Base-by-base conservation (phyloP, 1,140 invertebrate species). In the Tetragonula clypearis region DNA sequence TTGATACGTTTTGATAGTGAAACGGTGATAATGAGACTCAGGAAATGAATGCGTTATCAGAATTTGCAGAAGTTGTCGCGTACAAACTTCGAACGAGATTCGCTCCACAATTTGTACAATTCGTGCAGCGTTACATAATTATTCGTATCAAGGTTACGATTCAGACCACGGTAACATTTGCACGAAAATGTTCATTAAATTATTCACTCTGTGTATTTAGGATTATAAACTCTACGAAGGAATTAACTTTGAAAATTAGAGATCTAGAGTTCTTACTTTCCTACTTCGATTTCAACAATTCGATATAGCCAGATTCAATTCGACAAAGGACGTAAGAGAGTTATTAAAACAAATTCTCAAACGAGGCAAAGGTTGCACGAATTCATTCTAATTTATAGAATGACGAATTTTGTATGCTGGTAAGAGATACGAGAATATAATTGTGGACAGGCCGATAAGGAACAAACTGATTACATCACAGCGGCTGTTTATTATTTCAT, bases 381-480 rank as follows among this genome's bases (percentile, higher is more conserved):
- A 21, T 23, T 14, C 8, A 30, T 30, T 23, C 26, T 56, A 75
- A 55, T 56, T 74, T 56, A 21, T 30, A 56, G 8, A 4, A 35
- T 30, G 5, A 26, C 62, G 23, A 21, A 2, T 55, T 30, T 30
- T 14, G 9, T 11, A 68, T 19, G 15, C 26, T 23, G 5, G 19
- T 21, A 9, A 17, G 35, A 79, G 17, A 55, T 66, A 49, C 19
- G 12, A 79, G 17, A 79, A 30, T 65, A 35, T 19, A 66, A 65
- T 53, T n/a, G 26, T 68, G 21, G 21, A 55, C 3, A 23, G 2
- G 12, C 12, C 23, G 62, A 68, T 79, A 79, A 68, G 21, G n/a
- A 56, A 68, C 21, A 35, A 35, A 68, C 19, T 53, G 49, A 69
- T 79, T 79, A 55, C 11, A 79, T 66, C 49, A 79, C 12, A 41